phyloP scores from a whole-genome alignment of 2,797 vertebrate genomes.

The Furcifer pardalis region DNA sequence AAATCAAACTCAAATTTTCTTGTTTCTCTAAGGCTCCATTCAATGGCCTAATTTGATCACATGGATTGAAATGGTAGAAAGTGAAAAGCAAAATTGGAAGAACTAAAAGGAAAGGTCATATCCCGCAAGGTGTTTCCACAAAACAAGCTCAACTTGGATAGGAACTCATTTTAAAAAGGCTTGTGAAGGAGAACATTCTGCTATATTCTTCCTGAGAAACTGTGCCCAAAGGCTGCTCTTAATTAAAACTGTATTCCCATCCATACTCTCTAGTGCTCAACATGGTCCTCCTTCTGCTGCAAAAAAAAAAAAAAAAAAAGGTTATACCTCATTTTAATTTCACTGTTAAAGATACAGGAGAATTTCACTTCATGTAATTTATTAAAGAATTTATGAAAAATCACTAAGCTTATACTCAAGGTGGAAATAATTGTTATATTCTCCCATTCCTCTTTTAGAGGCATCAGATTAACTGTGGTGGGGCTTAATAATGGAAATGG shows the following conservation, averaged over 20 bases:
- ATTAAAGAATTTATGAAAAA: background rate
- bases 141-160: background rate
- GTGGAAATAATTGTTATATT: background rate
- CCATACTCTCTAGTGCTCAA: background rate
- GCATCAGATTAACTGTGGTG: background rate
- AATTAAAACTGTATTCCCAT: background rate
- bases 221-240: background rate
- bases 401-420: background rate
- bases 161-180: background rate
- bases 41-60: constrained; percentile 20
- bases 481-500: background rate
- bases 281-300: background rate
- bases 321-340: background rate
- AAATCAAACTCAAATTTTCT: constrained; percentile 13
- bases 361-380: background rate
- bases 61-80: constrained; percentile 8
- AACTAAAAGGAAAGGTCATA: background rate
- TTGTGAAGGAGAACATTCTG: background rate
- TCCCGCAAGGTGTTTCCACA: background rate
- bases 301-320: background rate
- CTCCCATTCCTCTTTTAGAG: background rate
- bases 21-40: constrained; percentile 11
- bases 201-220: no score
- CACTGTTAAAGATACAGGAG: background rate
- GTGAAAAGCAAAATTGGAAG: background rate